Evolutionary conservation across 2,888 invertebrate species (phyloP).

Genomic region (Torymus tubicola): DNA sequence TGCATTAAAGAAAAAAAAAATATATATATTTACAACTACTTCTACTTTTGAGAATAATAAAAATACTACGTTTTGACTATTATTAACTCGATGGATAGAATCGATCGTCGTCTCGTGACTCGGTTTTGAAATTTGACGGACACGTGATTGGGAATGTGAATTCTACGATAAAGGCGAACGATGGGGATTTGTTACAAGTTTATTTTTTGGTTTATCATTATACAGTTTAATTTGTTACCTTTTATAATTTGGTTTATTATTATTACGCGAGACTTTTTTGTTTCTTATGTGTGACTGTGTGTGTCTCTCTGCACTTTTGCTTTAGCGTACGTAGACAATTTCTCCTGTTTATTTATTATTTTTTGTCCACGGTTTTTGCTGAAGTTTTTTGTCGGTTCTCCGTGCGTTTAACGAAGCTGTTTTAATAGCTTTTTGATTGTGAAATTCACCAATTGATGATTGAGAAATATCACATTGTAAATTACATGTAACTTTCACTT

Average conservation of each 20-base stretch:
- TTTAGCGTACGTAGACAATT: conserved; percentile 54
- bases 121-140: conserved; percentile 42
- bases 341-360: conserved; percentile 52
- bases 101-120: conserved; percentile 57
- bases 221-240: conserved; percentile 30
- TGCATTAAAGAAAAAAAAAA: conserved; percentile 7
- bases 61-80: conserved; percentile 25
- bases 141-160: conserved; percentile 46
- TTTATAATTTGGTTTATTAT: conserved; percentile 49
- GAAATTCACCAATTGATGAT: conserved; percentile 19
- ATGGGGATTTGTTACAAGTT: conserved; percentile 32
- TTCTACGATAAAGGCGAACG: conserved; percentile 33
- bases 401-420: conserved; percentile 32
- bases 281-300: conserved; percentile 59
- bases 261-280: conserved; percentile 52
- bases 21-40: conserved; percentile 20
- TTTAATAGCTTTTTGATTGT: conserved; percentile 16
- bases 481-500: background rate
- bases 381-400: conserved; percentile 19
- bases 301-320: conserved; percentile 60
- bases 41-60: background rate
- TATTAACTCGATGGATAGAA: conserved; percentile 59
- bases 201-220: conserved; percentile 36
- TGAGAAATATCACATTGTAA: conserved; percentile 26
- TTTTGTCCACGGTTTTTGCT: conserved; percentile 36